phyloP scores from a whole-genome alignment of 2,797 vertebrate genomes.

The Huso huso region DNA sequence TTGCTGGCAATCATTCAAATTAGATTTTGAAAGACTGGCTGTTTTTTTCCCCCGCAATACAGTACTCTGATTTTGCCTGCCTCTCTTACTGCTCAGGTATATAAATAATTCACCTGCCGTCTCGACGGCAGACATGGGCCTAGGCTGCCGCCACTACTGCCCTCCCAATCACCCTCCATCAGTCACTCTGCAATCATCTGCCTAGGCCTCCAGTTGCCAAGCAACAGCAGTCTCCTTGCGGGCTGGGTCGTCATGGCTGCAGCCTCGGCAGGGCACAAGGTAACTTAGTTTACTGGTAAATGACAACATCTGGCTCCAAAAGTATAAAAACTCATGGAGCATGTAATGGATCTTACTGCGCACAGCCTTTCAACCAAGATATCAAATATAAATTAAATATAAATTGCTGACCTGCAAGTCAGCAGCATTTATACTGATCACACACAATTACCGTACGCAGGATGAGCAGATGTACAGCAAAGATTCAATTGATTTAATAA shows the following conservation, averaged over 20 bases:
- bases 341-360: background rate
- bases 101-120: slow-evolving; percentile 3
- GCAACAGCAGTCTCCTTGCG: slow-evolving; percentile 34
- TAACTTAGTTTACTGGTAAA: slow-evolving; percentile 1
- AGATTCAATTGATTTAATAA: no score
- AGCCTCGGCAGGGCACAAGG: slow-evolving; percentile 22
- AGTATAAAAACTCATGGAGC: background rate
- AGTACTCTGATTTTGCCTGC: background rate
- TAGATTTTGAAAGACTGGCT: background rate
- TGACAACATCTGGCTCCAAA: background rate
- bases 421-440: background rate
- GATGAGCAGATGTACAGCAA: no score
- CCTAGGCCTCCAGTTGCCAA: slow-evolving; percentile 36
- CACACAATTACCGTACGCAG: no score
- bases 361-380: background rate
- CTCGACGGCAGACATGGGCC: background rate
- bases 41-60: background rate
- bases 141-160: slow-evolving; percentile 4
- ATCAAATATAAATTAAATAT: background rate
- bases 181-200: background rate
- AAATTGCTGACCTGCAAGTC: background rate
- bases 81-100: background rate
- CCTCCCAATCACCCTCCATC: slow-evolving; percentile 1
- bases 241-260: slow-evolving; percentile 16
- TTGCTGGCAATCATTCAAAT: background rate